These are phyloP conservation scores for Leucophenga maculata DNA, from an alignment of 2,888 invertebrate genomes.

Conservation along the genomic window DNA sequence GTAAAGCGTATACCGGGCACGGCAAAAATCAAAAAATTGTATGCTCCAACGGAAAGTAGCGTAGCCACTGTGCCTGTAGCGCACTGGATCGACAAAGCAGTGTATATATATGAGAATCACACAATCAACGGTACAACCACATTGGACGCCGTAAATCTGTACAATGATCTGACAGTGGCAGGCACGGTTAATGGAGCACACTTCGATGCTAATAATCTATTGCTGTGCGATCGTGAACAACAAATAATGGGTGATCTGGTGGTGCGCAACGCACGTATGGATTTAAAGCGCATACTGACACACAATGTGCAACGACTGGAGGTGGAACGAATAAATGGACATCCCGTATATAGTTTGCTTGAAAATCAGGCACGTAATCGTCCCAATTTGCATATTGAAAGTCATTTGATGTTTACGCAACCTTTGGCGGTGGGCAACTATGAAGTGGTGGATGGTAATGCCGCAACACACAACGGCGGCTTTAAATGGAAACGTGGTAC, in stretches of 20 bases:
- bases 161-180: conserved; percentile 59
- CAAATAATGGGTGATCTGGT: conserved; percentile 54
- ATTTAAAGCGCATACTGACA: conserved; percentile 53
- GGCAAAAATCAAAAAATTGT: conserved; percentile 70
- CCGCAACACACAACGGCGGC: conserved; percentile 1
- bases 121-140: conserved; percentile 73
- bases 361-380: conserved; percentile 50
- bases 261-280: conserved; percentile 51
- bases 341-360: conserved; percentile 58
- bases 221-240: conserved; percentile 62
- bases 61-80: conserved; percentile 73
- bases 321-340: conserved; percentile 62
- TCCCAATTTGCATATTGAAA: conserved; percentile 58
- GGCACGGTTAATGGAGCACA: conserved; percentile 69
- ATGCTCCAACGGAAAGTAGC: conserved; percentile 54
- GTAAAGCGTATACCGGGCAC: conserved; percentile 40
- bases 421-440: conserved; percentile 55
- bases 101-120: conserved; percentile 69
- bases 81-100: conserved; percentile 72
- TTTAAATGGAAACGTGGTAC: conserved; percentile 41
- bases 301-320: conserved; percentile 62
- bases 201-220: conserved; percentile 70
- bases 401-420: conserved; percentile 59
- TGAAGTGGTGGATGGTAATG: conserved; percentile 38
- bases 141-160: conserved; percentile 60